Evolutionary conservation across 2,888 invertebrate genomes (phyloP).

Genomic region (Drosophila mayaguana): DNA sequence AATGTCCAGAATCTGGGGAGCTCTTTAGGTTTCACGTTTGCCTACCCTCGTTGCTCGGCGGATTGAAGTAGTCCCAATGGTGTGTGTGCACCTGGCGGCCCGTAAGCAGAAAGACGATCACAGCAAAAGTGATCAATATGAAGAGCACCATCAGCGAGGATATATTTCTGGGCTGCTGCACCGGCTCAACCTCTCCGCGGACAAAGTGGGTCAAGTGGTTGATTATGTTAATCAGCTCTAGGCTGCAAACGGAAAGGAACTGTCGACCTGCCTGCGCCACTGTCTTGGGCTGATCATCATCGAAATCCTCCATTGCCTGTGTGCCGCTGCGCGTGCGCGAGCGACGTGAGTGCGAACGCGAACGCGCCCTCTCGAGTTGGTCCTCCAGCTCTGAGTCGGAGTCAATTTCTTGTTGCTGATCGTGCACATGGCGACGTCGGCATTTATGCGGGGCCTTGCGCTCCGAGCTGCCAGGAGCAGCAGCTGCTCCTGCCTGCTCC

Average conservation of each 20-base stretch:
- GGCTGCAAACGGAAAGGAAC: constrained; percentile 89
- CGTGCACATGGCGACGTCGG: constrained; percentile 86
- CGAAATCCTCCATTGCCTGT: constrained; percentile 83
- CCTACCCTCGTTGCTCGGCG: constrained; percentile 88
- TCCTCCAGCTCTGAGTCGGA: constrained; percentile 84
- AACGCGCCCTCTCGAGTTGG: constrained; percentile 86
- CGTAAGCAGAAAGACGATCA: constrained; percentile 91
- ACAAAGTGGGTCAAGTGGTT: constrained; percentile 89
- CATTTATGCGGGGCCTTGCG: constrained; percentile 85
- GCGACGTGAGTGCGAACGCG: constrained; percentile 85
- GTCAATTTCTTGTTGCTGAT: constrained; percentile 52
- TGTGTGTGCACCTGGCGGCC: constrained; percentile 91
- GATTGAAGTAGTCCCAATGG: constrained; percentile 95
- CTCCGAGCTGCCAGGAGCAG: constrained; percentile 54
- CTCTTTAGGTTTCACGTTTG: constrained; percentile 68
- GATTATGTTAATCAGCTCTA: constrained; percentile 88
- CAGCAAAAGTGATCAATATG: constrained; percentile 91
- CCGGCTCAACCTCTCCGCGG: constrained; percentile 85
- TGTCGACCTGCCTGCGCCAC: constrained; percentile 90
- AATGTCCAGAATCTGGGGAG: constrained; percentile 39
- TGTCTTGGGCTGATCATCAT: constrained; percentile 87
- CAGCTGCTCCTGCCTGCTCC: constrained; percentile 76
- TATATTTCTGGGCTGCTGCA: constrained; percentile 87
- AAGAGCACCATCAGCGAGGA: constrained; percentile 92
- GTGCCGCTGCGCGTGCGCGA: constrained; percentile 82